Evolutionary conservation across 1,140 invertebrate species (phyloP), one percentile per base, ranked within the genome.

Genomic region (Rhynchophorus ferrugineus): DNA sequence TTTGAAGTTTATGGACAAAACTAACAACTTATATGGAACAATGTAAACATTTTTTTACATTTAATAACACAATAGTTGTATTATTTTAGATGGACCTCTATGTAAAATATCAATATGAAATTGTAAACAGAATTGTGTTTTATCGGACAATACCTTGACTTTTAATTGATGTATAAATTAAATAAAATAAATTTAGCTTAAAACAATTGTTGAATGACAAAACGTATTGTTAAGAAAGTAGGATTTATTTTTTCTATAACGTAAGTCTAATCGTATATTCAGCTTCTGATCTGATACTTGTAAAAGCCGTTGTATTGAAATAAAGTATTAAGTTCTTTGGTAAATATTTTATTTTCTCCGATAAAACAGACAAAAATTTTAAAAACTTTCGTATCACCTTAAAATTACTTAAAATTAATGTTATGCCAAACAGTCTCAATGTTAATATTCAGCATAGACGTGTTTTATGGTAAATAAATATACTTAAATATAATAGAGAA

Each of bases 171-270:
- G 24, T 6, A 33, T 6, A 33, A 33, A 33, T 6, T 5, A 33
- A 33, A 33, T 11, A 6, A 33, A 33, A 11, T 33, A 6, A 33
- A 6, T 33, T 16, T 39, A 39, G 37, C 13, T 39, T 39, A 39
- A 39, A 17, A 2, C 37, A 18, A 39, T 39, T 18, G 37, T 39
- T 39, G 19, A 39, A 39, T 8, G 2, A 17, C 34, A 39, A 39
- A 18, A 3, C 17, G 17, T 39, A 39, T 39, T 39, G 37, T 39
- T 7, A 16, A 6, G 19, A 39, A 39, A 9, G 9, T 39, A 39
- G 37, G 37, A 39, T 17, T 39, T 39, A 39, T 39, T 39, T 39
- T 39, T 39, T 39, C n/a, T n/a, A 7, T 39, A 39, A 16, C 9
- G 7, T 39, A 16, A 39, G 16, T 39, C 37, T 39, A 39, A 5